These are phyloP conservation scores for Drosophila merina DNA, from an alignment of 2,888 invertebrate species.

Conservation along the genomic window DNA sequence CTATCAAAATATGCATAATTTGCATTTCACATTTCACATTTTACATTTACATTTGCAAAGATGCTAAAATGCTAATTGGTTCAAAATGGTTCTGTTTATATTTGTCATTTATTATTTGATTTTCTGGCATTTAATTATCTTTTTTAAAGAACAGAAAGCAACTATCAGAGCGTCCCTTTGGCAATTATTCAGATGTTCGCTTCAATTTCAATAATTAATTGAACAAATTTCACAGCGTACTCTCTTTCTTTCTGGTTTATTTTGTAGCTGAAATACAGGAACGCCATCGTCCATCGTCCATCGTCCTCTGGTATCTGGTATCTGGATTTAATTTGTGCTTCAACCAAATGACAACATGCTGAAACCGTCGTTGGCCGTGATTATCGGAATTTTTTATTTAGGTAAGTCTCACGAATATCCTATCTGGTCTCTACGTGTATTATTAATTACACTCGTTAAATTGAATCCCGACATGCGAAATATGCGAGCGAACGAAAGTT, in stretches of 20 bases:
- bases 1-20: constrained; percentile 53
- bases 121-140: constrained; percentile 21
- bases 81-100: constrained; percentile 25
- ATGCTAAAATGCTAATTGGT: constrained; percentile 17
- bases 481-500: constrained; percentile 27
- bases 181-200: constrained; percentile 30
- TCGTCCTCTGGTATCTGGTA: constrained; percentile 5
- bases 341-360: constrained; percentile 77
- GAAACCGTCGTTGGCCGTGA: constrained; percentile 71
- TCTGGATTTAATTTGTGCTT: constrained; percentile 50
- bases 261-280: constrained; percentile 55
- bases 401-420: constrained; percentile 62
- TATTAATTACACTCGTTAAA: constrained; percentile 61
- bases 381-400: constrained; percentile 80
- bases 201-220: constrained; percentile 53
- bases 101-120: constrained; percentile 35
- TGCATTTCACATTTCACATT: constrained; percentile 17
- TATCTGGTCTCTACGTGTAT: constrained; percentile 21
- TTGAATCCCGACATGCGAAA: constrained; percentile 58
- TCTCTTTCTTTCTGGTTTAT: constrained; percentile 5
- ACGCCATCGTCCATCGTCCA: constrained; percentile 32
- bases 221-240: constrained; percentile 38
- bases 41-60: constrained; percentile 39
- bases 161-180: constrained; percentile 2
- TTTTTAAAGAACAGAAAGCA: neutral